Conservation (phyloP, 2,113 vertebrate genomes). For the Platycercus adscitus region DNA sequence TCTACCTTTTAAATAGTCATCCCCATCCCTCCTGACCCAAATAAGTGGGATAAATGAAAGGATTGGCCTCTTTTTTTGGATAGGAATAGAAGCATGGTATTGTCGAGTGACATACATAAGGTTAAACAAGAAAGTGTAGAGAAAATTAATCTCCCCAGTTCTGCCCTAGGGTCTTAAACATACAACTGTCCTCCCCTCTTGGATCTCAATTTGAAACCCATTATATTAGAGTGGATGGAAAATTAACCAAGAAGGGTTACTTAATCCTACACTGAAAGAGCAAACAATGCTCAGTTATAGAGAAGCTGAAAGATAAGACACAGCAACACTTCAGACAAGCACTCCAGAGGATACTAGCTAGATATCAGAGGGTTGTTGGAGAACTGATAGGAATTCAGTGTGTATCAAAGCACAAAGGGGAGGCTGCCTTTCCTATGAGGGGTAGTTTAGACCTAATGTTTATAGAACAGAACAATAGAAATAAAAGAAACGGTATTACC, state of each 20-base stretch:
- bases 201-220: neutral
- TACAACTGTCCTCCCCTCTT: neutral
- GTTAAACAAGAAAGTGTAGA: neutral
- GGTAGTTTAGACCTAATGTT: neutral
- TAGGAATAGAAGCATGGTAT: neutral
- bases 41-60: neutral
- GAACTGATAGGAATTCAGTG: neutral
- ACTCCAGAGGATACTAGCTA: neutral
- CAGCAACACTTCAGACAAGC: neutral
- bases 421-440: neutral
- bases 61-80: neutral
- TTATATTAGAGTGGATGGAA: neutral
- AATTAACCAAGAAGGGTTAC: neutral
- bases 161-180: neutral
- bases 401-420: neutral
- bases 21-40: neutral
- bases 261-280: neutral
- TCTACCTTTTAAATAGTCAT: neutral
- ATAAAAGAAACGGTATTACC: neutral
- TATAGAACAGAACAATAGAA: neutral
- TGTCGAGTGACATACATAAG: neutral
- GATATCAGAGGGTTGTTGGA: neutral
- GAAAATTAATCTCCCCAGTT: neutral
- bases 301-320: neutral
- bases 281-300: neutral